Evolutionary conservation across 2,888 invertebrate genomes (phyloP).

Genomic region (Folsomia candida): DNA sequence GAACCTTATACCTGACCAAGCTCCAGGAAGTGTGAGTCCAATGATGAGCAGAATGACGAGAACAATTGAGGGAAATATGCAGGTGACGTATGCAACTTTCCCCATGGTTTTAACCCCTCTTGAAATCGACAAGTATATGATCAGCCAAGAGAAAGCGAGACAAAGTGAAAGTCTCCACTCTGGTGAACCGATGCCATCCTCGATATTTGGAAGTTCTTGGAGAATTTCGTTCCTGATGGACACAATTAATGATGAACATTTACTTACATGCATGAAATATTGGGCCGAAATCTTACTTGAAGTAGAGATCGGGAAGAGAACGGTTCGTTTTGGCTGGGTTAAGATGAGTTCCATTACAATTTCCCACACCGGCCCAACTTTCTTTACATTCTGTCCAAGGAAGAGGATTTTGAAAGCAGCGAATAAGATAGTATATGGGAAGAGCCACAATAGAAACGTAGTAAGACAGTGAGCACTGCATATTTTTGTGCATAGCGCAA

Average conservation of each 20-base stretch:
- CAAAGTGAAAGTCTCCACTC: conserved; percentile 68
- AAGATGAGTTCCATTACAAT: not conserved
- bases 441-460: not conserved
- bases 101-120: conserved; percentile 74
- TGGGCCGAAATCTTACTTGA: too few relatives aligned
- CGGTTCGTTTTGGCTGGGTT: not conserved
- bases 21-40: not conserved
- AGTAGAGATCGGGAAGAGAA: not conserved
- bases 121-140: conserved; percentile 68
- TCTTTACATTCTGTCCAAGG: not conserved
- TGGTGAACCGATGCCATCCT: conserved; percentile 55
- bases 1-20: not conserved
- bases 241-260: too few relatives aligned
- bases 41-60: not conserved
- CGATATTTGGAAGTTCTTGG: conserved; percentile 31
- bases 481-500: too few relatives aligned
- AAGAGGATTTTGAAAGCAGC: not conserved
- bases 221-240: conserved; percentile 49
- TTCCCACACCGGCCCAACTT: not conserved
- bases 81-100: too few relatives aligned
- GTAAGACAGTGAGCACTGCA: not conserved
- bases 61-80: not conserved
- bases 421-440: not conserved
- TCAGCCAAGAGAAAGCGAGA: conserved; percentile 66
- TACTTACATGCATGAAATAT: too few relatives aligned